phyloP scores from a whole-genome alignment of 2,113 vertebrate genomes.

The Myotis brandtii region DNA sequence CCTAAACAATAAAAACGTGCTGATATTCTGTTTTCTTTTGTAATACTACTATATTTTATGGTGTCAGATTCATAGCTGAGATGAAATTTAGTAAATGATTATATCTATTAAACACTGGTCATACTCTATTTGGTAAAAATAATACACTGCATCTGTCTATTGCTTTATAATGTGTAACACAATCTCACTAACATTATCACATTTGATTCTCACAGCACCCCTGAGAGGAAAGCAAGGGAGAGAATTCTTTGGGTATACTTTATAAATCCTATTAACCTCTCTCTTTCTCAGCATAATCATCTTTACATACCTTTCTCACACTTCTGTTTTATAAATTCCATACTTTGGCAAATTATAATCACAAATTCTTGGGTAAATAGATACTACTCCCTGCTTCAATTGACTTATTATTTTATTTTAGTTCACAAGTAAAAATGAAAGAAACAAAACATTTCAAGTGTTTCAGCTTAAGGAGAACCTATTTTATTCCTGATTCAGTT shows the following conservation, averaged over 20 bases:
- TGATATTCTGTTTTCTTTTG: not conserved
- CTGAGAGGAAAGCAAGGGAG: not conserved
- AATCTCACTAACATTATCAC: not conserved
- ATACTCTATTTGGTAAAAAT: constrained; percentile 17
- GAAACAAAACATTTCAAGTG: not conserved
- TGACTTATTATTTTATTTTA: not conserved
- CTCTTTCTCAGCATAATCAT: not conserved
- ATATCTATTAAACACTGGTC: not conserved
- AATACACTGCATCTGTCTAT: not conserved
- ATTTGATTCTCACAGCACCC: not conserved
- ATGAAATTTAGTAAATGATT: not conserved
- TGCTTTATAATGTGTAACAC: not conserved
- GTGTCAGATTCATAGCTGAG: not conserved
- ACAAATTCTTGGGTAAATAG: not conserved
- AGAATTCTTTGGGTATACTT: not conserved
- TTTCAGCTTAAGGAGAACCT: not conserved
- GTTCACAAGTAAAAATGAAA: not conserved
- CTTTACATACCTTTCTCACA: not conserved
- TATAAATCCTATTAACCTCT: not conserved
- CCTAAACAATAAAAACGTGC: not conserved
- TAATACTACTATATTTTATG: not conserved
- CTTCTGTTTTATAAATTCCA: not conserved
- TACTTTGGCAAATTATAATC: constrained; percentile 18
- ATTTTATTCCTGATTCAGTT: not conserved
- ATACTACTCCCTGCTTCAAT: not conserved